Conservation (phyloP, 2,888 invertebrate genomes). For the Trachelus iudaicus region DNA sequence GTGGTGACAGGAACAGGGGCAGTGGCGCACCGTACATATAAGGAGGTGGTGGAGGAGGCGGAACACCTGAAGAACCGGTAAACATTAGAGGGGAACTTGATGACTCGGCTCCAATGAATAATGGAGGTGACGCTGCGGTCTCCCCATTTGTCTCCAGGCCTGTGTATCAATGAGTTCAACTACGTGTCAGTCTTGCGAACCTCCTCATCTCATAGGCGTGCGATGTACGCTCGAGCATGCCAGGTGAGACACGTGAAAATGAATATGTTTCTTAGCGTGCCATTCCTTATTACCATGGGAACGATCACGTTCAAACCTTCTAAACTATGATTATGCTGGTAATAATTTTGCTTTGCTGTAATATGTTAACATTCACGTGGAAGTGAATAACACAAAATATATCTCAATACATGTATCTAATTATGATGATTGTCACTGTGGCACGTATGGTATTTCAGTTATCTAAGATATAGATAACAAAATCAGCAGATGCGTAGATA, state of each 20-base stretch:
- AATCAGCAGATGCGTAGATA: background rate
- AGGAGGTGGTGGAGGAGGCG: slow-evolving; percentile 68
- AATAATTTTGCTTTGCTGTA: background rate
- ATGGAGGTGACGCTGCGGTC: slow-evolving; percentile 63
- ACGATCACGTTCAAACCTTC: background rate
- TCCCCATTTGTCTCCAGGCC: slow-evolving; percentile 69
- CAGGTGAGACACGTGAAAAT: background rate
- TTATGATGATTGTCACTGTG: background rate
- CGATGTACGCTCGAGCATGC: background rate
- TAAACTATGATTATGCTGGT: background rate
- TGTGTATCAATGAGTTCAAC: slow-evolving; percentile 43
- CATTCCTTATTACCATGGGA: background rate
- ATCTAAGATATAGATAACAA: background rate
- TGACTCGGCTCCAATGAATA: slow-evolving; percentile 62
- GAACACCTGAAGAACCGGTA: slow-evolving; percentile 64
- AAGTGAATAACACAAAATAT: background rate
- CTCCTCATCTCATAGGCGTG: background rate
- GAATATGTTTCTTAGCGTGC: background rate
- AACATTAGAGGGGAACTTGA: slow-evolving; percentile 65
- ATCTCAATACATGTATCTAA: background rate
- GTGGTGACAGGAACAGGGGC: slow-evolving; percentile 71
- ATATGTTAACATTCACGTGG: background rate
- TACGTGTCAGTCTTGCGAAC: background rate
- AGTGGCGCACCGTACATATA: slow-evolving; percentile 66
- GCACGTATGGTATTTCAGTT: background rate